Evolutionary conservation across 2,888 invertebrate species (phyloP), one percentile per base, ranked within the genome.

Genomic region (Odontocolon sp.): DNA sequence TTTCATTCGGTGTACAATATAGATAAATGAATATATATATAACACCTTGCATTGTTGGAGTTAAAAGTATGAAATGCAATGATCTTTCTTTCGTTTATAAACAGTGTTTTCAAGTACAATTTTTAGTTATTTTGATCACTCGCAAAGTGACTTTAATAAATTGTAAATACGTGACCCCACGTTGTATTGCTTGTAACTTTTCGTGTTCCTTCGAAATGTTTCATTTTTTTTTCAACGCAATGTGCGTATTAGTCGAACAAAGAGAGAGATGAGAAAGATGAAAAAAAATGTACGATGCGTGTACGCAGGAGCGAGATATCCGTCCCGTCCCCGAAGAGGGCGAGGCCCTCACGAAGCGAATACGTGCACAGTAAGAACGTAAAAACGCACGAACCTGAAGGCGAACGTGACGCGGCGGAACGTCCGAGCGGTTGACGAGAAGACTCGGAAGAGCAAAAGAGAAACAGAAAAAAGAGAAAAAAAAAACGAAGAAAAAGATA

Each of bases 351-450:
- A 82, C 82, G 83, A 76, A 81, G 78, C 77, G 81, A 81, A 80
- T 82, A 83, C 83, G 83, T 82, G 83, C 81, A 80, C 80, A 78
- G 80, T 78, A 72, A 79, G 80, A 81, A 77, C 78, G 82, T 78
- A 81, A 74, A 81, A 81, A 82, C 79, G 81, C 81, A 81, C 81
- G 78, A 82, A 80, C 76, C 72, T 67, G 78, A 85, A 84, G 81
- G 81, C 81, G 84, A 85, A 84, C 83, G 85, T 84, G 84, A 84
- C 80, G 81, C 81, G 84, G 84, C 83, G 82, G 82, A 81, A 83
- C 82, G 82, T 82, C 81, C 81, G 69, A 80, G 81, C 68, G 78
- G 54, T 75, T 45, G 68, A 63, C 50, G 52, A 66, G 52, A 56
- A 63, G 61, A 67, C 63, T 47, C 47, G 63, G 63, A 47, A 47